Conservation (phyloP, 2,113 vertebrate species). For the Tragelaphus imberbis region DNA sequence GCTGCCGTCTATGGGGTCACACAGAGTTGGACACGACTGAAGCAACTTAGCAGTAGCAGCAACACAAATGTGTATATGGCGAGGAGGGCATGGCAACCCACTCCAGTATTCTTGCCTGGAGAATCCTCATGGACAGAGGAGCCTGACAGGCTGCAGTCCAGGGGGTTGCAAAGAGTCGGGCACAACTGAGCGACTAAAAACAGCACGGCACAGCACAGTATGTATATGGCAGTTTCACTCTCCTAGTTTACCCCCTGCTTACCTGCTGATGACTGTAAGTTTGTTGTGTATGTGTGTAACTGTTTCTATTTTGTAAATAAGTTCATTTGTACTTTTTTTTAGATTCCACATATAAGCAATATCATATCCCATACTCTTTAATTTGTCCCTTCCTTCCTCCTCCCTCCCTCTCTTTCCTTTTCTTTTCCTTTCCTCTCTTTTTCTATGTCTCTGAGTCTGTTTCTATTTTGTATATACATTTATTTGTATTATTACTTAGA, state of each 20-base stretch:
- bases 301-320: neutral
- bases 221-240: neutral
- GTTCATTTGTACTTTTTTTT: neutral
- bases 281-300: neutral
- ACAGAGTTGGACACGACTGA: neutral
- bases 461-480: neutral
- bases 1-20: neutral
- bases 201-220: neutral
- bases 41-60: no score
- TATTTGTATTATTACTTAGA: neutral
- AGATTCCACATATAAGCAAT: neutral
- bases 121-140: neutral
- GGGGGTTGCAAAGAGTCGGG: neutral
- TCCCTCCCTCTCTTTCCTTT: neutral
- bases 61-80: no score
- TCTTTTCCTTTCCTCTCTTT: neutral
- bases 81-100: no score
- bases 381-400: neutral
- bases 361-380: neutral
- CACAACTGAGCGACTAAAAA: neutral
- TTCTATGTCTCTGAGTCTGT: neutral
- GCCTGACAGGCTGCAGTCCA: neutral
- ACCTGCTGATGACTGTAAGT: neutral
- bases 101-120: neutral
- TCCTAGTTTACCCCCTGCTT: neutral